Evolutionary conservation across 2,888 invertebrate species (phyloP).

Genomic region (Limenitis arthemis): DNA sequence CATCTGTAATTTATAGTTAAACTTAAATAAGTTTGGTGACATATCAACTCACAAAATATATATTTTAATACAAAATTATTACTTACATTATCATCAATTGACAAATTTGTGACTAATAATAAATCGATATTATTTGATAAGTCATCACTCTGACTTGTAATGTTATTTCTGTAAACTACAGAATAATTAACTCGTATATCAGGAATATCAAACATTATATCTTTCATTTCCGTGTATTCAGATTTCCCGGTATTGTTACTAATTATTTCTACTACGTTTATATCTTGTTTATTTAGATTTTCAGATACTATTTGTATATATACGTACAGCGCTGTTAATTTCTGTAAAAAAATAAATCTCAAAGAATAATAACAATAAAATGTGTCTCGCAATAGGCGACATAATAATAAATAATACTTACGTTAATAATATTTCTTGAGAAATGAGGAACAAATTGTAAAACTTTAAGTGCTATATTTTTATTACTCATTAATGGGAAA

Average conservation of each 20-base stretch:
- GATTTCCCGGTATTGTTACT: constrained; percentile 13
- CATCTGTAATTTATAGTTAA: constrained; percentile 21
- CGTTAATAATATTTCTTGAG: constrained; percentile 25
- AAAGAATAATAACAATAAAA: background rate
- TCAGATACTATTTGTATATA: constrained; percentile 35
- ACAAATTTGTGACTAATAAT: constrained; percentile 27
- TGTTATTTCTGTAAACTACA: constrained; percentile 17
- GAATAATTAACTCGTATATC: constrained; percentile 19
- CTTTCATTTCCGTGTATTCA: constrained; percentile 19
- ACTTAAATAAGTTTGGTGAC: no score
- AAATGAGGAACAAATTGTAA: constrained; percentile 35
- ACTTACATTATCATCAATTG: constrained; percentile 32
- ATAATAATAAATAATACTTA: no score
- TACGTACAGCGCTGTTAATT: constrained; percentile 24
- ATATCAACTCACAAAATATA: background rate
- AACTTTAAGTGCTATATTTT: constrained; percentile 25
- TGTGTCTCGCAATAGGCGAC: no score
- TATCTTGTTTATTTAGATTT: constrained; percentile 29
- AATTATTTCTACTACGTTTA: constrained; percentile 29
- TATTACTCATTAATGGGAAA: constrained; percentile 17
- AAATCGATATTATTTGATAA: constrained; percentile 24
- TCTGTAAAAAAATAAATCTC: constrained; percentile 24
- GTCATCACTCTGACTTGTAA: constrained; percentile 10
- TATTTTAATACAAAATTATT: background rate
- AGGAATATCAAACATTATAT: constrained; percentile 19